Evolutionary conservation across 2,888 invertebrate genomes (phyloP), one percentile per base, ranked within the genome.

Genomic region (Cheilosia vulpina): DNA sequence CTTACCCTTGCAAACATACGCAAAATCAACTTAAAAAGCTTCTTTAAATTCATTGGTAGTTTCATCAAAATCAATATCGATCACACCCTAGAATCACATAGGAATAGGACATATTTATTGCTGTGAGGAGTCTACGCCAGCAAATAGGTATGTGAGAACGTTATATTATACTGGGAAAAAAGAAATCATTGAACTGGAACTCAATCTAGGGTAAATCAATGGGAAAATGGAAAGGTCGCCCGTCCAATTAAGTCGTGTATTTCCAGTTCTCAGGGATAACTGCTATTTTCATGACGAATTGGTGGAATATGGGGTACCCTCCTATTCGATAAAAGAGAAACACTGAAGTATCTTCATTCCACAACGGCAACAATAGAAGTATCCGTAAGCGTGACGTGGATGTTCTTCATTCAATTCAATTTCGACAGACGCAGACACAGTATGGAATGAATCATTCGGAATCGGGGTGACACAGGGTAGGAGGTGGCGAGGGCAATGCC

Each of bases 201-300:
- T 78, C 82, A 83, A 83, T 77, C 65, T 65, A 82, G 71, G 77
- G 71, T 77, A 77, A 82, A 82, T 83, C 82, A 78, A 78, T 60
- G 77, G 62, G 55, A 78, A 72, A 83, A 83, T 72, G 72, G 78
- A 83, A 83, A 83, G 82, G 82, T 83, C 66, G 78, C 55, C 77
- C 72, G 78, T 83, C 77, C 82, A 83, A 83, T 83, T 83, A 83
- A 83, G 71, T 83, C 72, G 66, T 77, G 31, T 53, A 24, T 62
- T 75, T 62, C 27, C 45, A 66, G 58, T 77, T 52, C 53, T 11
- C 50, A 38, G 68, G 77, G 55, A 72, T 72, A 82, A 77, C 65
- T 60, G 60, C 62, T 62, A 55, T 77, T 83, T 83, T 62, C 66
- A 72, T 66, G 55, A 78, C 66, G 72, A 77, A 60, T 78, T 72